A percentile compares a stretch with the other conserved stretches of the same genome.
Evolutionary conservation across 2,797 vertebrate genomes (phyloP).

Genomic region (Fratercula arctica): DNA sequence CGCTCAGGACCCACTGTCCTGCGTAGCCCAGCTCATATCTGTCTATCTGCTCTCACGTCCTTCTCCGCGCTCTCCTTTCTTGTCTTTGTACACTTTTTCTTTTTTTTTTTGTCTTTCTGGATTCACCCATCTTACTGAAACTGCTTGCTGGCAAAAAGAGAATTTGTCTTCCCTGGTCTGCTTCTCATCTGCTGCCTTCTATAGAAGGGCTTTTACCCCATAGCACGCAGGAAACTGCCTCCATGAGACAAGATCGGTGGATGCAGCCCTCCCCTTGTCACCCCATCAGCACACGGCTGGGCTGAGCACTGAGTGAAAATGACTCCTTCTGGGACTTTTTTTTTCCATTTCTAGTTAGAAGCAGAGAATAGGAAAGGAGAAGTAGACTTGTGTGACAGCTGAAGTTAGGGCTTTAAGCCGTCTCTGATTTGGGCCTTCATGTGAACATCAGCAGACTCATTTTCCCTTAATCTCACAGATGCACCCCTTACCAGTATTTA

Average conservation of each 20-base stretch:
- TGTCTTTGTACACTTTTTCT: background rate
- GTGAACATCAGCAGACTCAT: background rate
- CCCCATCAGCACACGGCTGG: background rate
- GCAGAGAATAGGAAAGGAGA: background rate
- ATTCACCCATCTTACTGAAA: background rate
- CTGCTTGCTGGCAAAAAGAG: background rate
- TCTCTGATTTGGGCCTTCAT: background rate
- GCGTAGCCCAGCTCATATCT: background rate
- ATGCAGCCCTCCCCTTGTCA: background rate
- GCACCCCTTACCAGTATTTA: background rate
- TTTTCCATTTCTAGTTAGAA: background rate
- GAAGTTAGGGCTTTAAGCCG: background rate
- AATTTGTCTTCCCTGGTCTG: background rate
- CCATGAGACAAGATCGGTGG: background rate
- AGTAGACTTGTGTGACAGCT: background rate
- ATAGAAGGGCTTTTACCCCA: background rate
- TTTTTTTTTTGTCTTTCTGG: background rate
- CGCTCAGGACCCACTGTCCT: background rate
- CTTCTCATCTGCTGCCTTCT: background rate
- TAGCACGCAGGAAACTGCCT: background rate
- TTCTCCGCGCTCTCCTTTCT: background rate
- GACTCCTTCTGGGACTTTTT: background rate
- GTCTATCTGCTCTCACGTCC: background rate
- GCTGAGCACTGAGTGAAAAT: background rate
- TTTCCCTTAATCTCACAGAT: background rate